These are phyloP conservation scores for Smithornis capensis DNA, from an alignment of 2,113 vertebrate genomes.

Conservation along the genomic window DNA sequence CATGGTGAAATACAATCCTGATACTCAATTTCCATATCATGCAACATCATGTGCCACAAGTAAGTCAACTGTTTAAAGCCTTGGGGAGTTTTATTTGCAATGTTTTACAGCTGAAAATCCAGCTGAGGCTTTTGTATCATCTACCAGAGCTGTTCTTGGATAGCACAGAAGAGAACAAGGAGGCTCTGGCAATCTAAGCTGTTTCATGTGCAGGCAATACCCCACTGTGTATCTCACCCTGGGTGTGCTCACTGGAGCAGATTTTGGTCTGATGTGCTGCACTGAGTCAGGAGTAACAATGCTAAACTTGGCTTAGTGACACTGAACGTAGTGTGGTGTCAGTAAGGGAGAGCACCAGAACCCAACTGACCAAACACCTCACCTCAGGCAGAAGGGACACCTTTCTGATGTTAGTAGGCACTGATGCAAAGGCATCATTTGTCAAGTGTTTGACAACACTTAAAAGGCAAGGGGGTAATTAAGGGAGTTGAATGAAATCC, in stretches of 20 bases:
- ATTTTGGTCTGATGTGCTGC: background rate
- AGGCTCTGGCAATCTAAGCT: background rate
- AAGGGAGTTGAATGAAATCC: background rate
- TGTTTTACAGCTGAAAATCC: background rate
- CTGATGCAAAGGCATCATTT: background rate
- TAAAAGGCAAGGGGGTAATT: too few species aligned
- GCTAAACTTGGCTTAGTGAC: background rate
- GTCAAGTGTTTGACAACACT: too few species aligned
- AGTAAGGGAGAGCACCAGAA: background rate
- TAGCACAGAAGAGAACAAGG: background rate
- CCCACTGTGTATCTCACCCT: background rate
- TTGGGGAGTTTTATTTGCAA: background rate
- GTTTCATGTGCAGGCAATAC: background rate
- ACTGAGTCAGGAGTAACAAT: background rate
- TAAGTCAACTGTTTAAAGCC: background rate
- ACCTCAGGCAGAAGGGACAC: background rate
- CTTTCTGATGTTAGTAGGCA: background rate
- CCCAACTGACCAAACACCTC: background rate
- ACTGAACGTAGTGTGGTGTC: background rate
- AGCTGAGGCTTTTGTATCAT: background rate
- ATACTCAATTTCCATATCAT: background rate
- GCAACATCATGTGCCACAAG: background rate
- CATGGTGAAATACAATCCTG: background rate
- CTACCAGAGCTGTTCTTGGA: background rate
- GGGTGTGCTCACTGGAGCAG: background rate